Evolutionary conservation across 2,888 invertebrate genomes (phyloP), one percentile per base, ranked within the genome.

Genomic region (Hetaerina titia): DNA sequence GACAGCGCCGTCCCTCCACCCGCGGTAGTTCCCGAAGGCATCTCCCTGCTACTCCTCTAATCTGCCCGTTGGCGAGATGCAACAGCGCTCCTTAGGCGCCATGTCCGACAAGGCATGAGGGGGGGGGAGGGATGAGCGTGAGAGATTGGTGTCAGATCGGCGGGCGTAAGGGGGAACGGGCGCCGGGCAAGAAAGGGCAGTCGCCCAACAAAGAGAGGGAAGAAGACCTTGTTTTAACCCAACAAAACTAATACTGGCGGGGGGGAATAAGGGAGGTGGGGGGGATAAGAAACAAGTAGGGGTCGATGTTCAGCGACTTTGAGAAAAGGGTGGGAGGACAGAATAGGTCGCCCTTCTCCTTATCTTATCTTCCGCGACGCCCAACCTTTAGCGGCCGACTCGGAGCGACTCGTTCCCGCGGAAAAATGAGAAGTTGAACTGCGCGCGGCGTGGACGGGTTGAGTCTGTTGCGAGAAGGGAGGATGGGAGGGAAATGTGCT

Each of bases 21-120:
- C 31, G 63, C 63, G 90, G 90, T 57, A 13, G 90, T 90, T 63
- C 90, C 90, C 90, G 90, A 90, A 90, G 90, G 90, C 90, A 90
- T 90, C 90, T 63, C 63, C 87, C 31, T 19, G 90, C 31, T 90
- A 81, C 81, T 81, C 31, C 81, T 31, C 81, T 81, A 31, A 15
- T 11, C 13, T 31, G 13, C 31, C 81, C 81, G 25, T 31, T 31
- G 19, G 22, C 22, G 63, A 45, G 45, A 45, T 45, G 45, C 45
- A 45, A 45, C 45, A 45, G 45, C 45, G 45, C 45, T 45, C 45
- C 45, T 45, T 45, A 45, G 45, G 63, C 63, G 63, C 63, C 63
- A 63, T 63, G 63, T 11, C 11, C 11, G 5, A 63, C 63, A 63
- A 45, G n/a, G 69, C 69, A n/a, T n/a, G n/a, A 8, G 15, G 45